Conservation (phyloP, 2,113 vertebrate genomes). For the Triplophysa dalaica region DNA sequence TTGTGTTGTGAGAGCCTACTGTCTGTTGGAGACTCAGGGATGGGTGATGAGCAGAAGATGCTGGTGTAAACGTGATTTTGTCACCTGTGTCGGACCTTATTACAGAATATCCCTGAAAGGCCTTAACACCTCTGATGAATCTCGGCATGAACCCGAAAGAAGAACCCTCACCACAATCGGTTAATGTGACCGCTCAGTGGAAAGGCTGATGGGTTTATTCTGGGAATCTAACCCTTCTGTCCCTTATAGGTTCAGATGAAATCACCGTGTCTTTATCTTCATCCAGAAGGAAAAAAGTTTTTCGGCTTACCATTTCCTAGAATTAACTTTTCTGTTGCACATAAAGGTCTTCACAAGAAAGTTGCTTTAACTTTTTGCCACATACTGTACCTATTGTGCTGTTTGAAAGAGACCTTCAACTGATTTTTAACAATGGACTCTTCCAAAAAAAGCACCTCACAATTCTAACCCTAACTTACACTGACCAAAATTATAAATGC, state of each 20-base stretch:
- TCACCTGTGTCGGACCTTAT: conserved; percentile 19
- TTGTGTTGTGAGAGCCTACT: conserved; percentile 29
- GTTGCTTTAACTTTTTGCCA: too few species aligned
- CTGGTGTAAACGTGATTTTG: conserved; percentile 9
- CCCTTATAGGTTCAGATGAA: neutral
- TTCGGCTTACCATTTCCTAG: too few species aligned
- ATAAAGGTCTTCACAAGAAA: too few species aligned
- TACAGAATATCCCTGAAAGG: conserved; percentile 33
- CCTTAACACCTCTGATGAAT: conserved; percentile 33
- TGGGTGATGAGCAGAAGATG: conserved; percentile 19
- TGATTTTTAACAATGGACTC: too few species aligned
- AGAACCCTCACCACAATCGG: neutral
- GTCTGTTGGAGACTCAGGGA: conserved; percentile 41
- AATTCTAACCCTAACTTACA: too few species aligned
- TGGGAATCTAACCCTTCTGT: conserved; percentile 5
- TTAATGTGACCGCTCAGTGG: conserved; percentile 22
- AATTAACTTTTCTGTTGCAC: too few species aligned
- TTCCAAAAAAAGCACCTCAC: too few species aligned
- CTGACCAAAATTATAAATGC: too few species aligned
- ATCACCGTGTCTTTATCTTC: conserved; percentile 18
- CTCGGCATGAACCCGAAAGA: neutral
- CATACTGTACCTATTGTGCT: too few species aligned
- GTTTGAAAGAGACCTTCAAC: too few species aligned
- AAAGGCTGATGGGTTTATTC: conserved; percentile 29
- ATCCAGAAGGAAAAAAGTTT: neutral